phyloP scores from a whole-genome alignment of 2,888 invertebrate genomes.

The Hyalella azteca region DNA sequence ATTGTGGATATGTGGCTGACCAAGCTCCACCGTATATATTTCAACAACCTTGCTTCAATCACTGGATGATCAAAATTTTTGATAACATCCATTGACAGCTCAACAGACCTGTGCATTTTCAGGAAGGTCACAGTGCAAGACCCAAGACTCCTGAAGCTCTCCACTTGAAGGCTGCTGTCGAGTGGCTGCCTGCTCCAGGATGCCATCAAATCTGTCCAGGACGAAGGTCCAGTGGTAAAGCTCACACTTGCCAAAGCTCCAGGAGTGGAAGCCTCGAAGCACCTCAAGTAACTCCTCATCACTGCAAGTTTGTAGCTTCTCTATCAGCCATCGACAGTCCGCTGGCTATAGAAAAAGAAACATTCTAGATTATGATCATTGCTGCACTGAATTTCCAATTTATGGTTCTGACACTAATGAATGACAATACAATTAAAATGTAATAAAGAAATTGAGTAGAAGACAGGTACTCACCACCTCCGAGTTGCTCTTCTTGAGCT shows the following conservation, averaged over 20 bases:
- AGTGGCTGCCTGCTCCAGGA: slow-evolving; percentile 74
- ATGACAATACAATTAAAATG: no score
- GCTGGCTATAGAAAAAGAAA: slow-evolving; percentile 44
- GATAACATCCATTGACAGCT: no score
- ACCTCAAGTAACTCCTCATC: slow-evolving; percentile 72
- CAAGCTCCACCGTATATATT: no score
- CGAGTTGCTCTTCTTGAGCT: slow-evolving; percentile 81
- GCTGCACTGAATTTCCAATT: no score
- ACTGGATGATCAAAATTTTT: no score
- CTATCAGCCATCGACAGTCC: slow-evolving; percentile 62
- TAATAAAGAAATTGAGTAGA: no score
- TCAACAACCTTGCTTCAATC: no score
- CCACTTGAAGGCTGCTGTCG: slow-evolving; percentile 61
- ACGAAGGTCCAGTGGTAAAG: slow-evolving; percentile 86
- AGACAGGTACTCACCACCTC: slow-evolving; percentile 71
- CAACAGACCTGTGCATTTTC: slow-evolving; percentile 71
- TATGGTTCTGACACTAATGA: no score
- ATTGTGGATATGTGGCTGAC: no score
- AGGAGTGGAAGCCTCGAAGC: slow-evolving; percentile 76
- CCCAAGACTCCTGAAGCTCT: slow-evolving; percentile 70
- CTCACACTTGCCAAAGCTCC: slow-evolving; percentile 88
- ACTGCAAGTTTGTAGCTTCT: slow-evolving; percentile 67
- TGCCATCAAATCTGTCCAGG: slow-evolving; percentile 74
- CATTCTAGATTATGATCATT: not conserved
- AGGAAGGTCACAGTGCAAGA: slow-evolving; percentile 75